Conservation (phyloP, 1,140 invertebrate genomes). For the Caenorhabditis latens region DNA sequence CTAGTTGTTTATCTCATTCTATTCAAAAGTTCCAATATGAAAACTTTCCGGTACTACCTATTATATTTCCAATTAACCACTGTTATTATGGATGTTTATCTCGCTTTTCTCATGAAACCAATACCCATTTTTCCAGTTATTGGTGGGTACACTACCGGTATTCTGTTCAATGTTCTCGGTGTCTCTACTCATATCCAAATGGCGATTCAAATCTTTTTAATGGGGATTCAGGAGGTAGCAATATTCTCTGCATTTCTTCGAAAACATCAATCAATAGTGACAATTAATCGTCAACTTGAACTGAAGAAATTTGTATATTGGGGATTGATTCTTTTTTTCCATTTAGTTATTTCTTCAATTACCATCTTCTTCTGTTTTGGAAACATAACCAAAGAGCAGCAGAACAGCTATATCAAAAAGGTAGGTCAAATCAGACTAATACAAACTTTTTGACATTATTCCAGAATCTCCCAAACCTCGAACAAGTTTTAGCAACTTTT, state of each 20-base stretch:
- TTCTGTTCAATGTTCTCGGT: neutral
- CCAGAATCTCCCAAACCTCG: neutral
- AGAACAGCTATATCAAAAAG: neutral
- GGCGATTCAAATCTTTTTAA: neutral
- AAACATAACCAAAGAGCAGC: neutral
- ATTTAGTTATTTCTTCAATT: neutral
- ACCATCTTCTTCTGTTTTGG: neutral
- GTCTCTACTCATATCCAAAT: neutral
- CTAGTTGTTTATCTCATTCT: slow-evolving; percentile 5
- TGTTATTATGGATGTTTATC: neutral
- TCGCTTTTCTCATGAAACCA: slow-evolving; percentile 13
- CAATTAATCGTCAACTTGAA: neutral
- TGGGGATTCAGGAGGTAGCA: neutral
- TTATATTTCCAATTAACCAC: slow-evolving; percentile 20
- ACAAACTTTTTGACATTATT: neutral
- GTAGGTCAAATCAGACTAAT: neutral
- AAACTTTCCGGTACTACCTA: slow-evolving; percentile 3
- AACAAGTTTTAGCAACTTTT: neutral
- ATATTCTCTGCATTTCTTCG: slow-evolving; percentile 8
- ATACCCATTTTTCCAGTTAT: slow-evolving; percentile 23
- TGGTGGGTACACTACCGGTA: neutral
- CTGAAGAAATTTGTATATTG: neutral
- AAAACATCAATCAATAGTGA: slow-evolving; percentile 34
- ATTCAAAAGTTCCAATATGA: neutral
- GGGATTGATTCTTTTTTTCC: neutral